These are phyloP conservation scores for Augochlora pura DNA, from an alignment of 1,140 invertebrate species.

Conservation along the genomic window DNA sequence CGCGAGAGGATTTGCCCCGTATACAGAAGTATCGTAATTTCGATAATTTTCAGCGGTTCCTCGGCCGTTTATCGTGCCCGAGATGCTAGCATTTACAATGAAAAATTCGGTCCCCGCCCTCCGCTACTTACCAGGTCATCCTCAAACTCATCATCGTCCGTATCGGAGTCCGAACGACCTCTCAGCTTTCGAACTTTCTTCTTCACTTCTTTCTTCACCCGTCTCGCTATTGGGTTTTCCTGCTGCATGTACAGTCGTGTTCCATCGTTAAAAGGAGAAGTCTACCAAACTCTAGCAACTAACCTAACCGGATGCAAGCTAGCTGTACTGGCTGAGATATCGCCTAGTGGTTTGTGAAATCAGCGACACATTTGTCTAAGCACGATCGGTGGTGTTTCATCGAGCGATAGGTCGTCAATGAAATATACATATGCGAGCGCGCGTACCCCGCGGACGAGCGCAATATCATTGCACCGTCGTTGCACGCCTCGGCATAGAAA, in stretches of 20 bases:
- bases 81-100: neutral
- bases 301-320: constrained; percentile 1
- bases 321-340: constrained; percentile 16
- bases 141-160: constrained; percentile 75
- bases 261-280: constrained; percentile 41
- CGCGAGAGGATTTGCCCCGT: neutral
- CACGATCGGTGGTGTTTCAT: neutral
- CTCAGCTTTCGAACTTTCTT: constrained; percentile 79
- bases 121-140: constrained; percentile 75
- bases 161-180: constrained; percentile 76
- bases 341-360: constrained; percentile 18
- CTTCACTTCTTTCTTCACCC: constrained; percentile 79
- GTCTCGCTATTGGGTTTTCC: constrained; percentile 76
- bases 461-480: too few relatives aligned
- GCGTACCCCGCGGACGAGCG: too few relatives aligned
- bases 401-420: neutral
- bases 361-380: constrained; percentile 22
- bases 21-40: neutral
- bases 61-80: too few relatives aligned
- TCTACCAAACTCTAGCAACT: constrained; percentile 4
- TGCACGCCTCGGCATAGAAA: too few relatives aligned
- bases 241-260: constrained; percentile 73
- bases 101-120: neutral
- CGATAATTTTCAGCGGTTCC: neutral
- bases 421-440: too few relatives aligned